Base-by-base conservation (phyloP, 2,888 invertebrate genomes). In the Zelleria hepariella region DNA sequence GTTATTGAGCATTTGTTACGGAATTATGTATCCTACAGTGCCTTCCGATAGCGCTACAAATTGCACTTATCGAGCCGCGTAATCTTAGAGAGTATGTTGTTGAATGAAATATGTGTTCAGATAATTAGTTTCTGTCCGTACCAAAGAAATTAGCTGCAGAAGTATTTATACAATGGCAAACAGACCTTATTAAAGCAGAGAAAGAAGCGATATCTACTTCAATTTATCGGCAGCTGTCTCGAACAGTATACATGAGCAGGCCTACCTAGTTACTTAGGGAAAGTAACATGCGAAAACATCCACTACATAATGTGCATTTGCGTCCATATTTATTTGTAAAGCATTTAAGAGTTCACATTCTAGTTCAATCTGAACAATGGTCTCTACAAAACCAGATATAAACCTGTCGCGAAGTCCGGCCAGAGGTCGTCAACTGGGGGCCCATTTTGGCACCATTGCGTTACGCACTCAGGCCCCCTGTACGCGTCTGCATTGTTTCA, bases 201-300 rank as follows among this genome's bases (percentile, higher is more conserved):
- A 76, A 74, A 76, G 72, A 73, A 76, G 71, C 74, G 74, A 73
- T 81, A 84, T 84, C 82, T 79, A 62, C 62, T 68, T 78, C 81
- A 81, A 82, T 83, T 80, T 80, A 84, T 85, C 84, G 75, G 71
- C 75, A 69, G 64, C 68, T 66, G 59, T 54, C 42, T 21, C 15
- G 52, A 4, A n/a, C 20, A 42, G 49, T 49, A 49, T 20, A 8
- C 20, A 20, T 5, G 32, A 32, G 32, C 32, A 15, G 15, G 15
- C 32, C 32, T 42, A 42, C 32, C 32, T 42, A 2, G 2, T 10
- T 42, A 10, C 32, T 15, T 42, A 42, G 4, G 10, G 15, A 0
- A 42, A 42, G 32, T 42, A 5, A 42, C 32, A 42, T 42, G 10
- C 6, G 32, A 32, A 32, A 32, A 32, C 7, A 32, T 5, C 10